Percentiles rank a stretch among this genome's conserved stretches.
Evolutionary conservation across 23 tunicate genomes (phyloP).

Genomic region (Trididemnum miniatum): DNA sequence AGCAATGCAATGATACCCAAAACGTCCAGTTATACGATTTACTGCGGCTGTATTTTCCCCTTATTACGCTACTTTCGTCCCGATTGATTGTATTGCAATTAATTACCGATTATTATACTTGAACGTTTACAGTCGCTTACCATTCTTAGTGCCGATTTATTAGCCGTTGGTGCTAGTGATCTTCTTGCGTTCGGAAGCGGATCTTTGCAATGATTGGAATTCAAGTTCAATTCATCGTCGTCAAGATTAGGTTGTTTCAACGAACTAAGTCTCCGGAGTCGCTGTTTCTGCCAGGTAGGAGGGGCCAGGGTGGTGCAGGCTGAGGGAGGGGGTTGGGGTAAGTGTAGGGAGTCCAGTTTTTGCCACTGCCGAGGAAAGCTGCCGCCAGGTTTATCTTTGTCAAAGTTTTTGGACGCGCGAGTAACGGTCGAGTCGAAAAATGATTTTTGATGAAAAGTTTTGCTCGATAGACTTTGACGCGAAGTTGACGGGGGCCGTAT

Average conservation of each 20-base stretch:
- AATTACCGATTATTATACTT: too few species aligned
- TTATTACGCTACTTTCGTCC: too few species aligned
- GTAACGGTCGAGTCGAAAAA: not conserved
- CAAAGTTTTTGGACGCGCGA: not conserved
- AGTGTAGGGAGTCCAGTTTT: conserved; percentile 12
- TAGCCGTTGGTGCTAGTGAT: conserved; percentile 5
- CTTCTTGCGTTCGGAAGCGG: not conserved
- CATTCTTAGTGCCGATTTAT: conserved; percentile 43
- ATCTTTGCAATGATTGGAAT: not conserved
- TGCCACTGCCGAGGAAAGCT: not conserved
- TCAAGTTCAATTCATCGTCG: not conserved
- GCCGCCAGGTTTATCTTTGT: not conserved
- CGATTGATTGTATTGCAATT: too few species aligned
- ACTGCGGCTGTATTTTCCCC: too few species aligned
- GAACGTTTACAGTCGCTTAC: too few species aligned
- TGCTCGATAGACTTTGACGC: not conserved
- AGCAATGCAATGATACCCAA: too few species aligned
- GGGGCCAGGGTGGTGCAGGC: conserved; percentile 1
- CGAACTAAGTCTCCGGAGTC: conserved; percentile 18
- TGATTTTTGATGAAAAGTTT: conserved; percentile 18
- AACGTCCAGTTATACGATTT: too few species aligned
- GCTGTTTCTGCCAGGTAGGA: conserved; percentile 44
- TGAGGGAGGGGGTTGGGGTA: conserved; percentile 27
- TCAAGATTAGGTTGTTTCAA: not conserved
- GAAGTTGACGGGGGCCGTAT: conserved; percentile 11